Base-by-base conservation (phyloP, 1,140 invertebrate species). In the Danaus melanippus region DNA sequence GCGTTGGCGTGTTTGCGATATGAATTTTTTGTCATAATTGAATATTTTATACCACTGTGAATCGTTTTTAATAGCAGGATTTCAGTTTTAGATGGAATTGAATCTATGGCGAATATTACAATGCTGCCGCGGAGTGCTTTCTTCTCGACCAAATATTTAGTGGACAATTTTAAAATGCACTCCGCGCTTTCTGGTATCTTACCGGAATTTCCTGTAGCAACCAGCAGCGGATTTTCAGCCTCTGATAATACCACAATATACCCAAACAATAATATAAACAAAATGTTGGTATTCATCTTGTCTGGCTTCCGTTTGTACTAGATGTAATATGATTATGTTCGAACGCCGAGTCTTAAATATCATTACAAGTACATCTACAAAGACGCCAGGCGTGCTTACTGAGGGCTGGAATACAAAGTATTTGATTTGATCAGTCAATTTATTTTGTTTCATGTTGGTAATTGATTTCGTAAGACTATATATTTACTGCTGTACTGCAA, bases 61-160 rank as follows among this genome's bases (percentile, higher is more conserved):
- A 87, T 81, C n/a, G 85, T 86, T 60, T 72, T 63, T 58, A 87
- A 75, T 48, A 88, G 56, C 48, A 79, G 69, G 45, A 66, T 72
- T 61, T 87, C 76, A 53, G 78, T 82, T 1, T 67, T 79, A 6
- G 85, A 86, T 1, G 63, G 58, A 63, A 83, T 73, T 42, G 84
- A 84, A 71, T 87, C 84, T 17, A 87, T 79, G 21, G 80, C 83
- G 59, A 87, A 78, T 53, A 88, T 79, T 12, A 87, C 82, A 10
- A 88, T 87, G 58, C 79, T 88, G 32, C 87, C 87, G 50, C 81
- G 84, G 53, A 88, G 52, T n/a, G 84, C 82, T 64, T 79, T 86
- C 58, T 86, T 87, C 54, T 87, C 83, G 0, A 87, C 85, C 46
- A 87, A 88, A 74, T 88, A 87, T 76, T 88, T 87, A 9, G 84